These are phyloP conservation scores for Cyphomyrus discorhynchus DNA, from an alignment of 2,113 vertebrate genomes.

Conservation along the genomic window DNA sequence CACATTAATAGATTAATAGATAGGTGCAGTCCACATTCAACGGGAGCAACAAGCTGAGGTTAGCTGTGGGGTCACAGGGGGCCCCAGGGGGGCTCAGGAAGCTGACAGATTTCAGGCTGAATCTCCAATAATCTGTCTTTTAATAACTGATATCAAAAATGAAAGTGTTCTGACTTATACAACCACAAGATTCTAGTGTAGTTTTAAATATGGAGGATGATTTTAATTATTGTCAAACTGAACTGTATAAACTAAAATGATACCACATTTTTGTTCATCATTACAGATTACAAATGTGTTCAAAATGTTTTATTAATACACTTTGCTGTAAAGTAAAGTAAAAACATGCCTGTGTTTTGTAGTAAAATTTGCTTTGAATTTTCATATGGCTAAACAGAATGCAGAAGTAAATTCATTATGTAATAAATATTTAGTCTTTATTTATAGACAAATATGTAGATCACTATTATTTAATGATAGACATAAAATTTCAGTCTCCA, in stretches of 20 bases:
- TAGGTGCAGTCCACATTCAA: neutral
- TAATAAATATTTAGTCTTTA: neutral
- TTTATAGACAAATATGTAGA: neutral
- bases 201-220: neutral
- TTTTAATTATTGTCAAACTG: neutral
- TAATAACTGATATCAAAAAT: neutral
- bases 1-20: neutral
- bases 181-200: neutral
- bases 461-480: neutral
- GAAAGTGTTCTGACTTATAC: neutral
- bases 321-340: neutral
- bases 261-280: neutral
- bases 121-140: neutral
- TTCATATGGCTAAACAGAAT: neutral
- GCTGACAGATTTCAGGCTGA: neutral
- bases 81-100: neutral
- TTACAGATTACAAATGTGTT: neutral
- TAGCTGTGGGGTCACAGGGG: neutral
- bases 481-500: neutral
- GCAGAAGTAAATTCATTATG: neutral
- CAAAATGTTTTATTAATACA: neutral
- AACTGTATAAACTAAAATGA: neutral
- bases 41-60: neutral
- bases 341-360: neutral
- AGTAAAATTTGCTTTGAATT: neutral